phyloP scores from a whole-genome alignment of 2,113 vertebrate species.

The Athene cunicularia region DNA sequence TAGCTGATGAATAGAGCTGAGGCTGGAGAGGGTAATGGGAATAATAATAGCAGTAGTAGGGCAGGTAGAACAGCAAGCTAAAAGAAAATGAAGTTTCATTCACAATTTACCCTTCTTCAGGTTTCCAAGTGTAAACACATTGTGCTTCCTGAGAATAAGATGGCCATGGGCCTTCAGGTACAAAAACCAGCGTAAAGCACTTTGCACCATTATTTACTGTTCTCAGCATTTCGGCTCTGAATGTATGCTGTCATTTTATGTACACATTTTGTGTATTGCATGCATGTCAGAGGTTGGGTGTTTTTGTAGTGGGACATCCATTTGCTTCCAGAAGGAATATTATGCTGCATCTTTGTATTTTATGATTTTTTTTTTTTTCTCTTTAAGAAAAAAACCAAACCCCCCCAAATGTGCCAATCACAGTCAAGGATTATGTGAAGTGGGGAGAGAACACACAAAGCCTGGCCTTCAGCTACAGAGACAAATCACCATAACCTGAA shows the following conservation, averaged over 20 bases:
- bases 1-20: not conserved
- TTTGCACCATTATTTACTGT: not conserved
- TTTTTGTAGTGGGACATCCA: not conserved
- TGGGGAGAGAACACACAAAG: not conserved
- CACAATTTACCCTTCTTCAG: not conserved
- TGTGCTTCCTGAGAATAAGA: not conserved
- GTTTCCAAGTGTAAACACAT: not conserved
- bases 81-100: not conserved
- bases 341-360: not conserved
- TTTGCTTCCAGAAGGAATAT: not conserved
- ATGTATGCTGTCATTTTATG: rapidly evolving
- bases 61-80: not conserved
- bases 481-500: not conserved
- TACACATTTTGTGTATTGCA: not conserved
- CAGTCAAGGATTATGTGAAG: not conserved
- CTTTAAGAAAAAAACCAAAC: not conserved
- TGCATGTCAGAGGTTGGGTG: not conserved
- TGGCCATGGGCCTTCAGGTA: not conserved
- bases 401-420: not conserved
- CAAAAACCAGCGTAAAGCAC: not conserved
- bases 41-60: not conserved
- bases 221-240: not conserved
- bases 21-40: not conserved
- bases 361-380: not conserved
- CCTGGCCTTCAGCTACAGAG: constrained; percentile 1